Base-by-base conservation (phyloP, 2,797 vertebrate species). In the Toxotes lorentzi region DNA sequence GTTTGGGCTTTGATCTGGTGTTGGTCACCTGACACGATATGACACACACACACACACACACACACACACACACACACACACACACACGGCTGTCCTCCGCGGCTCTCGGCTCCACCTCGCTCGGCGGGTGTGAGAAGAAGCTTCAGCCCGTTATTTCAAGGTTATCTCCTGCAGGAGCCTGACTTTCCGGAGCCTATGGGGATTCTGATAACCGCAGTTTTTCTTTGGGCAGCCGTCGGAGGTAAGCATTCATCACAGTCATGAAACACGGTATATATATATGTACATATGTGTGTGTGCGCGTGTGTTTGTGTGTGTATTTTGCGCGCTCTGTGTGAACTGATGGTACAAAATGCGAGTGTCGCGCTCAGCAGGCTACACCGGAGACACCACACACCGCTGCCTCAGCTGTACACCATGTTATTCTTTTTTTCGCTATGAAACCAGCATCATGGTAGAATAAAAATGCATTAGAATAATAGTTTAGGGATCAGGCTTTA, bases 151-250 rank as follows among this genome's bases (percentile, higher is more conserved):
- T 80, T 80, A 84, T 85, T 88, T 86, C 85, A 93, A 94, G 91
- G 91, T 93, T 90, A 91, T 41, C 83, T 87, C 70, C 89, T 51
- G 86, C 80, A 76, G 86, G 82, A 84, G 59, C 68, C 67, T 40
- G 63, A 40, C 64, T 61, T 54, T 13, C n/a, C 58, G 82, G 87
- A 78, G 83, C 86, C 81, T 84, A 94, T 93, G 93, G 91, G 89
- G 75, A 10, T 88, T 70, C 53, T 93, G 62, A 60, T 88, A 51
- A 66, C 86, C 23, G 76, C 89, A 27, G 62, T 90, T 47, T 70
- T 90, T 4, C 78, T 94, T 0, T 89, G 90, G 90, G 88, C 91
- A 66, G 92, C 81, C 0, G 89, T 87, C 88, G 91, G 90, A 86
- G 94, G 94, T 95, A 70, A 91, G 93, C 7, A 0, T 62, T 1